A percentile compares a stretch with the other conserved stretches of the same genome.
These are phyloP conservation scores for Entomobrya multifasciata DNA, from an alignment of 2,888 invertebrate species.

Conservation along the genomic window DNA sequence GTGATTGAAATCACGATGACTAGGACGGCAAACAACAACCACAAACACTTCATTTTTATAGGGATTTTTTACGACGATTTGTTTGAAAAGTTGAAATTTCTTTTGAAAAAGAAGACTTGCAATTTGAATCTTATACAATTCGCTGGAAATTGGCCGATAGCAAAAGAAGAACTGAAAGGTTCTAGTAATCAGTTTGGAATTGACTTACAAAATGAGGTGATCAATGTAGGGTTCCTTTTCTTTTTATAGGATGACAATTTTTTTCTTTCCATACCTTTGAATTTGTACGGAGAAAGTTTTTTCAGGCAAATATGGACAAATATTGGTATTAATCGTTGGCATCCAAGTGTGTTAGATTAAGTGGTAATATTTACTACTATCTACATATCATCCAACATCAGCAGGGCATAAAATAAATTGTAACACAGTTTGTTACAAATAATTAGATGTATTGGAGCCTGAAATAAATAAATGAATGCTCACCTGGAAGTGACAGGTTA, in stretches of 20 bases:
- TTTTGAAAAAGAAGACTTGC: neutral
- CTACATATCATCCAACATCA: too few relatives aligned
- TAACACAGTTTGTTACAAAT: too few relatives aligned
- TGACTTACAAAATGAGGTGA: neutral
- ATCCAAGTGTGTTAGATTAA: neutral
- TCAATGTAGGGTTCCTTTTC: neutral
- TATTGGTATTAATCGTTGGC: neutral
- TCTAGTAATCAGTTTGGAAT: neutral
- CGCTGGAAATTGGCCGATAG: neutral
- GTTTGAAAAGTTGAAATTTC: neutral
- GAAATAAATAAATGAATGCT: neutral
- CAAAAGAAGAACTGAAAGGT: neutral
- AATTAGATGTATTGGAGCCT: too few relatives aligned
- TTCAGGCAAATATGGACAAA: neutral
- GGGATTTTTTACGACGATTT: neutral
- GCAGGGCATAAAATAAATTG: too few relatives aligned
- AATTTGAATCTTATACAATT: neutral
- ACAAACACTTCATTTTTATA: conserved; percentile 41
- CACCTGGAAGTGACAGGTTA: conserved; percentile 29
- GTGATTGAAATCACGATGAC: conserved; percentile 21
- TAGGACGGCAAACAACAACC: conserved; percentile 3
- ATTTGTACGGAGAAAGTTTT: neutral
- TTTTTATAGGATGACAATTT: conserved; percentile 41
- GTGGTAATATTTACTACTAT: neutral
- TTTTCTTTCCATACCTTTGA: neutral